phyloP scores from a whole-genome alignment of 2,888 invertebrate genomes.

The Cylindroiulus punctatus region DNA sequence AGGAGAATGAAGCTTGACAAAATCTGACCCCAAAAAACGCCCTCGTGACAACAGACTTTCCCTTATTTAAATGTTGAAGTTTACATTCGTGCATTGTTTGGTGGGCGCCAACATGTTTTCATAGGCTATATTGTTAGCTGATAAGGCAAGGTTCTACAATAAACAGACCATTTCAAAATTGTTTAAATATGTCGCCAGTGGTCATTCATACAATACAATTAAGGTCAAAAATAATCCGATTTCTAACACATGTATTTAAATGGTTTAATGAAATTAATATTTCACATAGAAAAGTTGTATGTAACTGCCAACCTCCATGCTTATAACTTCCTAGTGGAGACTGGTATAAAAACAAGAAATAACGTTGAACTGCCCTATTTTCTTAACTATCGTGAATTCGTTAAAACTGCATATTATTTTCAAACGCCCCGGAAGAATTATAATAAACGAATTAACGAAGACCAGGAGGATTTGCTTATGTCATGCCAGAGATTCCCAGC shows the following conservation, averaged over 20 bases:
- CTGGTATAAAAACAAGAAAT: background rate
- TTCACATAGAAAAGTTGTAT: background rate
- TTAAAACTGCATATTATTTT: background rate
- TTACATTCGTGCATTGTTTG: background rate
- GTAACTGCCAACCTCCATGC: background rate
- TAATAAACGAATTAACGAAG: background rate
- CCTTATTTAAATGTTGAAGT: background rate
- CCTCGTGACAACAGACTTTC: background rate
- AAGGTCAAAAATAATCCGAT: background rate
- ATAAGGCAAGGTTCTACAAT: background rate
- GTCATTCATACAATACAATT: background rate
- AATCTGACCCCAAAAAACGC: slow-evolving; percentile 13
- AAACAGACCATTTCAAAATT: background rate
- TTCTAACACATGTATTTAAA: background rate
- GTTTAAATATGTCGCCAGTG: background rate
- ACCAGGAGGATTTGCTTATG: background rate
- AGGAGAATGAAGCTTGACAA: background rate
- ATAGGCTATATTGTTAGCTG: background rate
- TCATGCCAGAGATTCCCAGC: background rate
- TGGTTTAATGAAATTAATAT: background rate
- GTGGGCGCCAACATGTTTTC: slow-evolving; percentile 28
- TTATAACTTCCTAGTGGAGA: background rate
- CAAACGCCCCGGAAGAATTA: background rate
- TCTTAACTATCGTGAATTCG: background rate
- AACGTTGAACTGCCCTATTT: background rate